Evolutionary conservation across 2,113 vertebrate species (phyloP), one percentile per base, ranked within the genome.

Genomic region (Columbina picui): DNA sequence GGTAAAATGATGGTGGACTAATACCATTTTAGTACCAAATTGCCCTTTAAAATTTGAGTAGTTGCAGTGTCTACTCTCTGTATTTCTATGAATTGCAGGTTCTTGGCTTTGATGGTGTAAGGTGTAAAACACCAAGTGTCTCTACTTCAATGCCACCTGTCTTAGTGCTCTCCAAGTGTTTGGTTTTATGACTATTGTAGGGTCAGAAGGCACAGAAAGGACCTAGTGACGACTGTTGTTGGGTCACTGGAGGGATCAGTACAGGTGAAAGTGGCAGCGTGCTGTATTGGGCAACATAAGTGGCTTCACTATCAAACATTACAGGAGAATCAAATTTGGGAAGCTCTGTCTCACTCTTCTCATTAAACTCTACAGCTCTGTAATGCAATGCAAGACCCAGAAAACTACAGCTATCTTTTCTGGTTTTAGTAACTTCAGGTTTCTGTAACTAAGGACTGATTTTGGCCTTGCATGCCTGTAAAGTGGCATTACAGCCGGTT

Each of bases 31-130:
- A 63, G 49, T 63, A 67, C 61, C 57, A 93, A 83, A 49, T 87
- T 36, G 38, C 85, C n/a, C 63, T 96, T 87, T 77, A 82, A 90
- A 87, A 73, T 45, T 77, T 14, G 53, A 86, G 81, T 59, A 64
- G 73, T 22, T 89, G 43, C 9, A 19, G 23, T 59, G 17, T 61
- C 55, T 65, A 38, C 83, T 93, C 55, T 41, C 91, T 88, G 74
- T 86, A 83, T 87, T 95, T 78, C 68, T 93, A 38, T 68, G 74
- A 97, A 86, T 56, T 89, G 73, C 25, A 57, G 57, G 50, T 93
- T 93, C 76, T 97, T 86, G n/a, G 16, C 5, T 95, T 92, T 91
- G 73, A 45, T 57, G 45, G 52, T 43, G 27, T 55, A 83, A 85
- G 32, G 55, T 55, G 64, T 61, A 80, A 95, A 93, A 92, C 55